Conservation (phyloP, 2,797 vertebrate species). For the Alosa sapidissima region DNA sequence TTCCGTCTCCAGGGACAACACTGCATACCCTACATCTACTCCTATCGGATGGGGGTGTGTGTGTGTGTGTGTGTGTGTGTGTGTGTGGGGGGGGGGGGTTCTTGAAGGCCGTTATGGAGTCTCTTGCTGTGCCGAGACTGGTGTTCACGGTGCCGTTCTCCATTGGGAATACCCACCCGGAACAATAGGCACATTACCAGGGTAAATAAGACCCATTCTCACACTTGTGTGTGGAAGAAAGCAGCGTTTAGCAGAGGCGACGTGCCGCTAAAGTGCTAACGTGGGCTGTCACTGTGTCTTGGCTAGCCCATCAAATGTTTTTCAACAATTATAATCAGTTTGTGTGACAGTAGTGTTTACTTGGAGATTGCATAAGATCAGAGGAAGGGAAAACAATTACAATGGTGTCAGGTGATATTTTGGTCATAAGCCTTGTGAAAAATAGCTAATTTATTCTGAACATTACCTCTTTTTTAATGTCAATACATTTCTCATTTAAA, state of each 20-base stretch:
- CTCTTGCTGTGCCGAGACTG: conserved; percentile 45
- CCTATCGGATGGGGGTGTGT: conserved; percentile 54
- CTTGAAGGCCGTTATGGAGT: conserved; percentile 48
- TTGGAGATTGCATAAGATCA: neutral
- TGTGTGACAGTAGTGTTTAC: neutral
- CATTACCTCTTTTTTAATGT: neutral
- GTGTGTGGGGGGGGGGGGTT: conserved; percentile 49
- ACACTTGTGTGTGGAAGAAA: conserved; percentile 5
- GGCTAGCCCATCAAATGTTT: neutral
- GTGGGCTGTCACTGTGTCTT: neutral
- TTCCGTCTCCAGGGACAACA: conserved; percentile 51
- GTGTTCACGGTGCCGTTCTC: conserved; percentile 61
- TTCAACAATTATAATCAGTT: neutral
- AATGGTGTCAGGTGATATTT: neutral
- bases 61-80: no score
- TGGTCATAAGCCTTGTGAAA: neutral
- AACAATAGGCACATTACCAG: conserved; percentile 76
- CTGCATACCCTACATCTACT: neutral
- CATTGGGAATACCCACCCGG: conserved; percentile 73
- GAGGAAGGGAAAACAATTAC: neutral
- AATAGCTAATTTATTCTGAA: neutral
- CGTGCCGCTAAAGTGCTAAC: neutral
- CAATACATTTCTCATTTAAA: neutral
- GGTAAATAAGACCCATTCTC: conserved; percentile 72
- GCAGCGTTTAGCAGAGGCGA: neutral